Evolutionary conservation across 2,113 vertebrate genomes (phyloP).

Genomic region (Phalacrocorax aristotelis): DNA sequence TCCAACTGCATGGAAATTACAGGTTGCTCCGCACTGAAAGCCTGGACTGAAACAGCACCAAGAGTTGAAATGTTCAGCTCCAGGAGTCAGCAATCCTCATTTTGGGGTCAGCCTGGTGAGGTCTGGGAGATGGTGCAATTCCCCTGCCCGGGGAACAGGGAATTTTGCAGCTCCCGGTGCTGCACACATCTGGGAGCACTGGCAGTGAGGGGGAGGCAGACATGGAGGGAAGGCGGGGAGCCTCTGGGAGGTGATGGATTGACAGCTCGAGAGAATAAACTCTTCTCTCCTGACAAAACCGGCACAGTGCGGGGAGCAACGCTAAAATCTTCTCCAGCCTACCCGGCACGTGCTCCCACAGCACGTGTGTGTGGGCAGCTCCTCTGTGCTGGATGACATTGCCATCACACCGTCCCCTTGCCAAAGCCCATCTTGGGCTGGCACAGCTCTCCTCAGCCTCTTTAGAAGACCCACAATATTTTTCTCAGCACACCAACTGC

Average conservation of each 20-base stretch:
- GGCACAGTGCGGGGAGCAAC: not conserved
- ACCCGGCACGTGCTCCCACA: not conserved
- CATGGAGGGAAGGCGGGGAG: not conserved
- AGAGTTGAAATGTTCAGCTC: not conserved
- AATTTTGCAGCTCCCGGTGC: not conserved
- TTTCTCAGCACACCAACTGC: accelerated
- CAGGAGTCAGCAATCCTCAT: not conserved
- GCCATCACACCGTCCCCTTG: not conserved
- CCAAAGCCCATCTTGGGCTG: not conserved
- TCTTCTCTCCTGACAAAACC: not conserved
- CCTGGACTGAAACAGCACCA: not conserved
- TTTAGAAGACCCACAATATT: not conserved
- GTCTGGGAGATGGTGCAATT: not conserved
- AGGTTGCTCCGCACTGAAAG: not conserved
- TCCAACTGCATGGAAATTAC: not conserved
- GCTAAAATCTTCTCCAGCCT: not conserved
- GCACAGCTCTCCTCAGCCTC: not conserved
- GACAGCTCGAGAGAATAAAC: slow-evolving; percentile 54
- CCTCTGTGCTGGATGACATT: not conserved
- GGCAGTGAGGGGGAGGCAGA: not conserved
- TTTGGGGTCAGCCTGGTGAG: not conserved
- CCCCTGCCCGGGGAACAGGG: not conserved
- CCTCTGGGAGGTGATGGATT: slow-evolving; percentile 41
- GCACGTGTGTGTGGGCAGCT: not conserved
- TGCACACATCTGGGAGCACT: slow-evolving; percentile 16